Evolutionary conservation across 2,113 vertebrate genomes (phyloP).

Genomic region (Ophthalmolycus amberensis): DNA sequence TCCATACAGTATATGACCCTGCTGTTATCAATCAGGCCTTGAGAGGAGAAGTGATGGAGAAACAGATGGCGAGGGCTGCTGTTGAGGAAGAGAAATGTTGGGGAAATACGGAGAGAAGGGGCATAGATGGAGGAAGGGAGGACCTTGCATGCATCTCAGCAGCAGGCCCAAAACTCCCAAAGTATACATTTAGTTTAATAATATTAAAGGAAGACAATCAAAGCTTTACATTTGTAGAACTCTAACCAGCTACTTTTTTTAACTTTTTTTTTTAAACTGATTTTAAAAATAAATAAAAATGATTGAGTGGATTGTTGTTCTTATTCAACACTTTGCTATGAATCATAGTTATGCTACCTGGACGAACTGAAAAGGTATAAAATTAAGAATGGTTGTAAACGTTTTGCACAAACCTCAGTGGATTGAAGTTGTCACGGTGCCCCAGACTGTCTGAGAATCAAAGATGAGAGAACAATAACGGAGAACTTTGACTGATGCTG

Average conservation of each 20-base stretch:
- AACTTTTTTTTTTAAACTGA: too few relatives aligned
- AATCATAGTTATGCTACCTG: background rate
- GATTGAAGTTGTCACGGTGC: too few relatives aligned
- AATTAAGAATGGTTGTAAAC: background rate
- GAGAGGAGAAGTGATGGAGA: conserved; percentile 22
- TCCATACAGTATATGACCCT: conserved; percentile 58
- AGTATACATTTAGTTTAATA: background rate
- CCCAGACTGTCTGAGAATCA: background rate
- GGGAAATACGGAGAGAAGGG: background rate
- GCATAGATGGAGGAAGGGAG: background rate
- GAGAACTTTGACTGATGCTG: background rate
- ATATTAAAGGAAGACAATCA: background rate
- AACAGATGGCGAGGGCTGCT: conserved; percentile 17
- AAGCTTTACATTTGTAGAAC: background rate
- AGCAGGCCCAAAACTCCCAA: background rate
- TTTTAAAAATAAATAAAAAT: background rate
- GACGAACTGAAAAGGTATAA: background rate
- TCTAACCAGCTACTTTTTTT: background rate
- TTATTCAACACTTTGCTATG: background rate
- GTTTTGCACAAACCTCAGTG: background rate
- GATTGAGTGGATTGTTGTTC: background rate
- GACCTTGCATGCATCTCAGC: background rate
- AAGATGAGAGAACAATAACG: conserved; percentile 1
- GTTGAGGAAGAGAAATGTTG: conserved; percentile 2
- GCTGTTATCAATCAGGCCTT: conserved; percentile 59